Percentiles rank a stretch among this genome's conserved stretches.
These are phyloP conservation scores for Botrylloides violaceus DNA, from an alignment of 23 tunicate genomes.

Conservation along the genomic window DNA sequence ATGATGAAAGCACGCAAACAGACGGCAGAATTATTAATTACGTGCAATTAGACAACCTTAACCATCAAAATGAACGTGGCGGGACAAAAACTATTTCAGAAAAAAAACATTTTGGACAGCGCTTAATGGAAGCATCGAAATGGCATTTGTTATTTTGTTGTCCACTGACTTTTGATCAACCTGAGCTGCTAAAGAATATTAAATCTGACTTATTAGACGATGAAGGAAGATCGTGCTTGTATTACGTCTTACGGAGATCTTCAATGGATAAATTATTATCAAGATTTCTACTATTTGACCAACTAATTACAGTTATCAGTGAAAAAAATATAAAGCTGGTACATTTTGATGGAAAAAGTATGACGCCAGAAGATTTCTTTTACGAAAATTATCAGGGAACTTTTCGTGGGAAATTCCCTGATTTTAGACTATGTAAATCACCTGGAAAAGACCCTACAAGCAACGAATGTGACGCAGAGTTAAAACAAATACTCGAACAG, in stretches of 20 bases:
- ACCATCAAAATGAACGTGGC: too few species aligned
- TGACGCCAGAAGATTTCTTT: background rate
- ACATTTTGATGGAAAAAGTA: background rate
- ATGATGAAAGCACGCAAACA: too few species aligned
- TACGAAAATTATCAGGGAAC: background rate
- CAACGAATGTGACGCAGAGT: too few species aligned
- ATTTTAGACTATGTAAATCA: background rate
- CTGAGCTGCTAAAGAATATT: background rate
- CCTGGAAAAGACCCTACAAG: background rate
- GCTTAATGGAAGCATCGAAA: background rate
- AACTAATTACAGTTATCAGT: background rate
- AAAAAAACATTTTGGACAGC: background rate
- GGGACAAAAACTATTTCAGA: background rate
- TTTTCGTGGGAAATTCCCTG: background rate
- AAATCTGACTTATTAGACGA: background rate
- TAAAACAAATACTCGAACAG: too few species aligned
- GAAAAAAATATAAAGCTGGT: background rate
- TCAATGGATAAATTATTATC: background rate
- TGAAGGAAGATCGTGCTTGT: background rate
- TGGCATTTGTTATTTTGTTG: background rate
- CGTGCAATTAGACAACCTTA: too few species aligned
- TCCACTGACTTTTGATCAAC: background rate
- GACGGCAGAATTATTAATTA: too few species aligned
- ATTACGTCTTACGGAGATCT: background rate
- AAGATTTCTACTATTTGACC: background rate